Evolutionary conservation across 2,113 vertebrate genomes (phyloP), one percentile per base, ranked within the genome.

Genomic region (Morphnarchus princeps): DNA sequence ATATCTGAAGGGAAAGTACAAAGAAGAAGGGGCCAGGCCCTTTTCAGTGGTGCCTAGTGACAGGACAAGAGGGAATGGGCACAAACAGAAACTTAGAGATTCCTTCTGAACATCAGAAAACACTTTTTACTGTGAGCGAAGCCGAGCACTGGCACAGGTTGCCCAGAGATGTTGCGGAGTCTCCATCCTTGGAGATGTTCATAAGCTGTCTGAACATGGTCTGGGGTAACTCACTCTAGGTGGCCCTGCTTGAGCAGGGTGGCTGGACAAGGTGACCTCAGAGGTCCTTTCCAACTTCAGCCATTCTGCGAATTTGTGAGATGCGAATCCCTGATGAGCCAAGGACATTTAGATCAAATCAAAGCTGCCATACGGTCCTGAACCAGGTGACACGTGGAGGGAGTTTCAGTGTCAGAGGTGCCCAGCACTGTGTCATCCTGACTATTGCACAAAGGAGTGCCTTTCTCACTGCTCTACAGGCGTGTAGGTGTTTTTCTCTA

Each of bases 141-240:
- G 79, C 17, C 0, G 0, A n/a, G 8, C 1, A 0, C 26, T 69
- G 43, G 7, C 36, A 52, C 7, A 18, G 25, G 6, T 29, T 70
- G 25, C 10, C 6, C 29, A 83, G 16, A 49, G 29, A 40, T 10
- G 20, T 62, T 77, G 20, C 0, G 1, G n/a, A 62, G 20, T 22
- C n/a, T 70, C 29, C 11, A n/a, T 42, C 25, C 8, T 12, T 72
- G 32, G 29, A 59, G 66, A 73, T 66, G 11, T 52, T 86, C 19
- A n/a, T 66, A 59, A 66, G 6, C 34, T 45, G 13, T 72, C 38
- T 86, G 45, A 54, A 26, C 20, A 36, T 17, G 13, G 29, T 32
- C 38, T 43, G 49, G 8, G n/a, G 21, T 7, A 49, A 42, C 26
- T 47, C 31, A 55, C 13, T 62, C 20, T 28, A 58, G 8, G 54